Evolutionary conservation across 2,113 vertebrate genomes (phyloP), one percentile per base, ranked within the genome.

Genomic region (Craseonycteris thonglongyai): DNA sequence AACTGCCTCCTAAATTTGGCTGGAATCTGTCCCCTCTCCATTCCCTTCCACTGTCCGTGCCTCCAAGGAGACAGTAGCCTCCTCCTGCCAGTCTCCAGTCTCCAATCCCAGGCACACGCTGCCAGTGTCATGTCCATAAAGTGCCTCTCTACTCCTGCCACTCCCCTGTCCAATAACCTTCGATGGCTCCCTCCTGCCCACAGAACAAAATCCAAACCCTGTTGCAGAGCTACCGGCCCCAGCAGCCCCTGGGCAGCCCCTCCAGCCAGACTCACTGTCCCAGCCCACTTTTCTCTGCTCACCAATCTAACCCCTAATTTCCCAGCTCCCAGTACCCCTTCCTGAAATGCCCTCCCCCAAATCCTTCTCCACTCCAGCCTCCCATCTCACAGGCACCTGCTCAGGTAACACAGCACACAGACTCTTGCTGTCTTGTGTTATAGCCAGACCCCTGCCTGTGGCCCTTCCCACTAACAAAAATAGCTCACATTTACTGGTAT

Each of bases 161-260:
- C 92, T 93, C 56, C 90, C 90, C 90, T 95, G 91, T 72, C 92
- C 95, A 96, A 95, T 96, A 94, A 97, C 88, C 96, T 94, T 94
- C 87, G 74, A 91, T 93, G 80, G 90, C 84, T 97, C 96, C 96
- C 93, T 93, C 66, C 89, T 94, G 93, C 83, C 93, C 40, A 33
- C 38, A 90, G 93, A 83, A 91, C 72, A 85, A 76, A 91, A 88
- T 69, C 76, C 59, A 42, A 86, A 80, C 30, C 42, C 84, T 15
- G 6, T 3, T 66, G 84, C 33, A 71, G 22, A 88, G 87, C 75
- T 24, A 68, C 68, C 22, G 16, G 76, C 54, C 58, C 87, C 79
- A 68, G 56, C 51, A 80, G 74, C 47, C 88, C 82, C 49, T 28
- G 13, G 35, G 38, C 65, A 94, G 79, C 63, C 83, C 68, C 65